These are phyloP conservation scores for Mellilla xanthometata DNA, from an alignment of 2,888 invertebrate species.

Conservation along the genomic window DNA sequence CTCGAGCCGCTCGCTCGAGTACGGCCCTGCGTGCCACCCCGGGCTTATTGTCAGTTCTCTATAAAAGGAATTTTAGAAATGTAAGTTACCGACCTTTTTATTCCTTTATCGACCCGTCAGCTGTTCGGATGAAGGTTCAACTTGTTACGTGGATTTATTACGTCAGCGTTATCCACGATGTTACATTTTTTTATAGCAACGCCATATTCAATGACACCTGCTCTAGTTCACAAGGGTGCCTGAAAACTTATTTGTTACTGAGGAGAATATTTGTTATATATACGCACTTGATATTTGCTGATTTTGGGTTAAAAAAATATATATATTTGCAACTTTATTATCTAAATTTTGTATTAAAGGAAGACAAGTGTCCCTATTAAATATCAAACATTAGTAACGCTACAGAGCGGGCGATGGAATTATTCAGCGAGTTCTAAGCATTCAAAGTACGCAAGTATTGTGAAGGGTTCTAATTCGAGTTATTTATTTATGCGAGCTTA, in stretches of 20 bases:
- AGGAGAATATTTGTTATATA: no score
- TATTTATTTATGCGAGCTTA: slow-evolving; percentile 68
- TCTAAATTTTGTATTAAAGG: no score
- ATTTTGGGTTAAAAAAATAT: no score
- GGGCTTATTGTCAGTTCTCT: slow-evolving; percentile 53
- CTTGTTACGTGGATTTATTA: slow-evolving; percentile 15
- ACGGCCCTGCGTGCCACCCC: slow-evolving; percentile 41
- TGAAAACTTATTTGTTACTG: no score
- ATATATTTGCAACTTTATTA: no score
- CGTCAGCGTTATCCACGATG: slow-evolving; percentile 6
- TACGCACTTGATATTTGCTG: no score
- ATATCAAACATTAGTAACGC: slow-evolving; percentile 32
- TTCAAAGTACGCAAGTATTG: slow-evolving; percentile 47
- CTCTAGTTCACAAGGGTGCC: slow-evolving; percentile 15
- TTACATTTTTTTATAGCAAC: slow-evolving; percentile 3
- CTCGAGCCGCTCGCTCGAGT: slow-evolving; percentile 33
- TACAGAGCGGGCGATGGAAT: slow-evolving; percentile 43
- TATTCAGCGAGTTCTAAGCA: slow-evolving; percentile 47
- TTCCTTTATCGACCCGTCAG: slow-evolving; percentile 42
- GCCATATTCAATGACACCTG: slow-evolving; percentile 9
- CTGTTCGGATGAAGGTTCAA: slow-evolving; percentile 32
- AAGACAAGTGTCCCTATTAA: no score
- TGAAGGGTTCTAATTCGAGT: slow-evolving; percentile 62
- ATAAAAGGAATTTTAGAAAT: slow-evolving; percentile 46
- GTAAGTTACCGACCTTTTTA: slow-evolving; percentile 36